Evolutionary conservation across 2,888 invertebrate genomes (phyloP), one percentile per base, ranked within the genome.

Genomic region (Octodonta nipae): DNA sequence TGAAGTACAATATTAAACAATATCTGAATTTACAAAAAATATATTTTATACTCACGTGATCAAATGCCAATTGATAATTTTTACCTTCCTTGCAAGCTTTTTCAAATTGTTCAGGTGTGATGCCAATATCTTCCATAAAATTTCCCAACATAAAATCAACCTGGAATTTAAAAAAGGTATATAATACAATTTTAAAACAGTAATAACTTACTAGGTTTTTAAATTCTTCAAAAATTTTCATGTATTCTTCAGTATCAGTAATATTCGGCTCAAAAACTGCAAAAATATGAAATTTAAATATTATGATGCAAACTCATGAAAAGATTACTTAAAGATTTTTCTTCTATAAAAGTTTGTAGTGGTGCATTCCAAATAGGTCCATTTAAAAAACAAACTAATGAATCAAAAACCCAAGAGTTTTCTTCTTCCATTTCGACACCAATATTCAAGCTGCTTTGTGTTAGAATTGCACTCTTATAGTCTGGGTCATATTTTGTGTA

Each of bases 311-410:
- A n/a, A n/a, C n/a, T n/a, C n/a, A n/a, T n/a, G n/a, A n/a, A n/a
- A n/a, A n/a, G n/a, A n/a, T 3, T 71, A 91, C 92, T 83, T 44
- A 89, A 63, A 33, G 89, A 91, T 61, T 88, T 87, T 53, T 88
- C 86, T 62, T 92, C 92, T 42, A 91, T 84, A 55, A 91, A 92
- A 15, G 84, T 86, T 52, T 87, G 73, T 32, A 92, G 65, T 1
- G 92, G 91, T 8, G 86, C 78, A 55, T 87, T 88, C 86, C 92
- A 92, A 28, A 91, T 73, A 0, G 91, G 88, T 2, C 91, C 89
- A 58, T 88, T 86, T 31, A 92, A 65, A 59, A 89, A 92, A 37
- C 85, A 84, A 14, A 92, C 79, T 36, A 92, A 64, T 1, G 88
- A 88, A 64, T 92, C 92, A 51, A 89, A 86, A 8, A 92, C 85